Evolutionary conservation across 2,113 vertebrate species (phyloP), one percentile per base, ranked within the genome.

Genomic region (Actenoides hombroni): DNA sequence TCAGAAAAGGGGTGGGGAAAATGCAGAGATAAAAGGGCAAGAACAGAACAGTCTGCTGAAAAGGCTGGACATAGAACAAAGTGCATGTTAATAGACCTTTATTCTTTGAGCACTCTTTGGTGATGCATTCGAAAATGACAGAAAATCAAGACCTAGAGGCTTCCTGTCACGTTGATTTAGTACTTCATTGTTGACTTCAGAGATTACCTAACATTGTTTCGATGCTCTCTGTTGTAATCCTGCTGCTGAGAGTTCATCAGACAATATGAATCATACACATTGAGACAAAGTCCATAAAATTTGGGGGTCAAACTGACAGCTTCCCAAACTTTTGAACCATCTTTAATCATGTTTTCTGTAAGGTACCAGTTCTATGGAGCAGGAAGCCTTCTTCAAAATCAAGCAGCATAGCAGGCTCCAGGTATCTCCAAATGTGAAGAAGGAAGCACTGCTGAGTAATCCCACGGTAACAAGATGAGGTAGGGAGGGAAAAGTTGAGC

Each of bases 1-100:
- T 88, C 78, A 94, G 82, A 94, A 91, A 80, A 90, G 31, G 65
- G 70, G 35, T 71, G 63, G 59, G 46, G 39, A 61, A 77, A 96
- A 93, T 48, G 42, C 61, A 92, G 46, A 96, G 90, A 93, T 94
- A 78, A 97, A 96, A 97, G 53, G 61, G 37, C 71, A 90, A 79
- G 73, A 90, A 65, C 14, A 73, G 69, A 90, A 65, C 18, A 87
- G 33, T 60, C 56, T 92, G 82, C 67, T 96, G 91, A 48, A 84
- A 91, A 82, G 80, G 37, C 75, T 94, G 88, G 76, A 77, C 89
- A 61, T 46, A 83, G 79, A 96, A 94, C 79, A 91, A 96, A 96
- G 84, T 37, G 21, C 0, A 0, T 71, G 48, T 64, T 84, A 89
- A 37, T 65, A 94, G 92, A 92, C 57, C 67, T 91, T 86, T 68